phyloP scores from a whole-genome alignment of 2,113 vertebrate genomes.

The Plectropomus leopardus region DNA sequence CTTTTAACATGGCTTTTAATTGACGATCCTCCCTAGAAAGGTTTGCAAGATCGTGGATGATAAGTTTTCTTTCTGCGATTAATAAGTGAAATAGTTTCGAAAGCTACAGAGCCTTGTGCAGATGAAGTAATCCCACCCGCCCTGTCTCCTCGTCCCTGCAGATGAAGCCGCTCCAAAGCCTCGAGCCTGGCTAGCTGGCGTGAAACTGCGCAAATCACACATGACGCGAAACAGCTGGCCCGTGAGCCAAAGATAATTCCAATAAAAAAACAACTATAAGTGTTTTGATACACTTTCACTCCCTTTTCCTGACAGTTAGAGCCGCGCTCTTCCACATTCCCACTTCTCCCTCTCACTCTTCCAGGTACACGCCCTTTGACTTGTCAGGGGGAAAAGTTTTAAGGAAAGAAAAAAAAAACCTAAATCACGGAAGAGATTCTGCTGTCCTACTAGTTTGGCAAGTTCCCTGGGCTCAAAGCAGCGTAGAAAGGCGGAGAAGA shows the following conservation, averaged over 20 bases:
- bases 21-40: background rate
- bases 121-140: conserved; percentile 62
- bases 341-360: conserved; percentile 64
- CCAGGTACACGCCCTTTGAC: conserved; percentile 88
- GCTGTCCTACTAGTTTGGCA: conserved; percentile 84
- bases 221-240: conserved; percentile 65
- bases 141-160: conserved; percentile 55
- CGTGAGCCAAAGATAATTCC: conserved; percentile 46
- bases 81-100: conserved; percentile 21
- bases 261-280: conserved; percentile 42
- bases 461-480: conserved; percentile 77
- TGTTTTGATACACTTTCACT: conserved; percentile 40
- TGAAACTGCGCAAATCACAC: conserved; percentile 61
- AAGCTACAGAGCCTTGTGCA: conserved; percentile 10
- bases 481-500: conserved; percentile 70
- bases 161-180: conserved; percentile 55
- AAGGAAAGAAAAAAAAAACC: conserved; percentile 68
- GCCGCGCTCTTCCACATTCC: conserved; percentile 63
- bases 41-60: background rate
- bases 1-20: background rate
- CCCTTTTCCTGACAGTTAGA: conserved; percentile 15
- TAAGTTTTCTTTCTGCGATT: conserved; percentile 1
- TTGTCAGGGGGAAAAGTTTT: conserved; percentile 82
- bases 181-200: conserved; percentile 44
- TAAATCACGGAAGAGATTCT: conserved; percentile 87